Conservation (phyloP, 2,797 vertebrate genomes). For the Diplodus puntazzo region DNA sequence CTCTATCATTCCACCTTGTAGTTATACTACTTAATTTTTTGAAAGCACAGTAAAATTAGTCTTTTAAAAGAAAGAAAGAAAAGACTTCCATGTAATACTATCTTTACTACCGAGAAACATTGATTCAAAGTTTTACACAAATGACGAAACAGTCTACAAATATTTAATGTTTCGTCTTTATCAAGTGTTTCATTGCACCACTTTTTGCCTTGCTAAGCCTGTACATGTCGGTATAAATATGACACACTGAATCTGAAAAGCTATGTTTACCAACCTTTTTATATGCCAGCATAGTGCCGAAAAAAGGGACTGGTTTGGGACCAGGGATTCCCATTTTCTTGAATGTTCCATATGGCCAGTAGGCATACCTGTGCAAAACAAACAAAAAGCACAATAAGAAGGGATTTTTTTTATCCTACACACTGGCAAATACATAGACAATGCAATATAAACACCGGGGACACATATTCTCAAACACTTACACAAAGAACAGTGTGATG, state of each 20-base stretch:
- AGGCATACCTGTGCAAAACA: conserved; percentile 64
- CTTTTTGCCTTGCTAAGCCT: background rate
- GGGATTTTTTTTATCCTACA: background rate
- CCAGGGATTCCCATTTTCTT: conserved; percentile 72
- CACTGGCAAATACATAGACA: background rate
- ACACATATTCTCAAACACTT: too few relatives aligned
- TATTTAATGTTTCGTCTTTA: too few relatives aligned
- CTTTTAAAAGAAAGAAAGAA: too few relatives aligned
- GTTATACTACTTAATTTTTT: too few relatives aligned
- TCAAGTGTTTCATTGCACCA: background rate
- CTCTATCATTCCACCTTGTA: too few relatives aligned
- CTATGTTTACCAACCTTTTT: conserved; percentile 59
- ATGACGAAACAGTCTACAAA: too few relatives aligned
- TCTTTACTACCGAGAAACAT: too few relatives aligned
- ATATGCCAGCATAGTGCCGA: conserved; percentile 73
- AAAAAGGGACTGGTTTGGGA: conserved; percentile 69
- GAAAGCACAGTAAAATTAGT: too few relatives aligned
- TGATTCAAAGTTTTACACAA: too few relatives aligned
- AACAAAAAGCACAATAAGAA: background rate
- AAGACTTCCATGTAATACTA: too few relatives aligned
- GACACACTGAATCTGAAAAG: background rate
- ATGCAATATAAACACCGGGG: too few relatives aligned
- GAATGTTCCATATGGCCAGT: conserved; percentile 66
- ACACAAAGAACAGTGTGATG: conserved; percentile 74
- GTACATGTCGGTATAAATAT: background rate